These are phyloP conservation scores for Leptopilina clavipes DNA, from an alignment of 1,140 invertebrate species.

Conservation along the genomic window DNA sequence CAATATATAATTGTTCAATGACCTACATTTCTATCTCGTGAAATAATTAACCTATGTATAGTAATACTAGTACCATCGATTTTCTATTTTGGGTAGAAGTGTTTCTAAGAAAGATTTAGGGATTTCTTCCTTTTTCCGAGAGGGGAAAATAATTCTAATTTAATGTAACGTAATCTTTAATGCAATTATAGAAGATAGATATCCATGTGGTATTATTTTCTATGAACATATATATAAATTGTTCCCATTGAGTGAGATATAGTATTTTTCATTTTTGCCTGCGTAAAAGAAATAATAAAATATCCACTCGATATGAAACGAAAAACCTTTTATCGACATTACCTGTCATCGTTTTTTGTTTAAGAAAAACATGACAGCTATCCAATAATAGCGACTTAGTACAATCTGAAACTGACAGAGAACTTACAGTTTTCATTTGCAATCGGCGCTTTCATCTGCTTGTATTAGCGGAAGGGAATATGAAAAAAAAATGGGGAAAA, in stretches of 20 bases:
- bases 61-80: too few species aligned
- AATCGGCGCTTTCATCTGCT: constrained; percentile 1
- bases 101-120: not conserved
- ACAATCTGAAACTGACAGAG: not conserved
- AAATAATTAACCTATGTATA: too few species aligned
- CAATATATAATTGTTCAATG: too few species aligned
- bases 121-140: too few species aligned
- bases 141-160: too few species aligned
- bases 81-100: too few species aligned
- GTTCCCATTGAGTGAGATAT: too few species aligned
- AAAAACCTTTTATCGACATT: constrained; percentile 23
- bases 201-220: too few species aligned
- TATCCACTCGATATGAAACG: not conserved
- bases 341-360: not conserved
- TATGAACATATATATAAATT: too few species aligned
- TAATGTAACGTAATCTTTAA: too few species aligned
- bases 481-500: not conserved
- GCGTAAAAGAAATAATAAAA: not conserved
- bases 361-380: constrained; percentile 1
- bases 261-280: not conserved
- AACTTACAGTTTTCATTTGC: not conserved
- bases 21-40: too few species aligned
- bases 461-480: not conserved
- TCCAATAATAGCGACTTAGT: constrained; percentile 27
- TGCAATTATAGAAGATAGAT: too few species aligned